Evolutionary conservation across 2,797 vertebrate genomes (phyloP).

Genomic region (Pseudomugil gertrudae): DNA sequence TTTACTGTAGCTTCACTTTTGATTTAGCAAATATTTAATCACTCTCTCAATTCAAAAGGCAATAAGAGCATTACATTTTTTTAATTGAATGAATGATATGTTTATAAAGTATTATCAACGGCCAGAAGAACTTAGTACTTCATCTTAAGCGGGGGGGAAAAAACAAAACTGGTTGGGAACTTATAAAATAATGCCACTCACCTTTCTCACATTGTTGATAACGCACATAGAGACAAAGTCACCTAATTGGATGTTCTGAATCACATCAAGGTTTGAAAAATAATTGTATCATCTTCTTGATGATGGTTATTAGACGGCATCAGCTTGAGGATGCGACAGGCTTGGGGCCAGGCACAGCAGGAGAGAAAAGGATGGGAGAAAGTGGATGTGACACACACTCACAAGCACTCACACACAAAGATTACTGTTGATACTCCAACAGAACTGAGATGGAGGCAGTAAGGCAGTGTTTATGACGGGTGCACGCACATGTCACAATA

Average conservation of each 20-base stretch:
- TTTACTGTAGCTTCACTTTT: conserved; percentile 3
- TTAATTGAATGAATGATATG: background rate
- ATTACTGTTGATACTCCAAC: conserved; percentile 18
- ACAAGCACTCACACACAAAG: conserved; percentile 10
- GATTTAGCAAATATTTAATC: background rate
- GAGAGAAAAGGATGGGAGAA: conserved; percentile 32
- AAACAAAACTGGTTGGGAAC: conserved; percentile 9
- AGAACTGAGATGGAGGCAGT: conserved; percentile 35
- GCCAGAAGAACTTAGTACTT: background rate
- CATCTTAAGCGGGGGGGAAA: conserved; percentile 1
- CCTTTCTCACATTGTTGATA: conserved; percentile 20
- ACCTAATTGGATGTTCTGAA: conserved; percentile 62
- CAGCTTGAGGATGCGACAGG: conserved; percentile 51
- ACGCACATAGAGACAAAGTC: conserved; percentile 44
- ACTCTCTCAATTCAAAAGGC: background rate
- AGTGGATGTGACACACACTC: conserved; percentile 32
- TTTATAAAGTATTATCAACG: conserved; percentile 3
- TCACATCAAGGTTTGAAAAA: conserved; percentile 56
- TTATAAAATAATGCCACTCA: conserved; percentile 18
- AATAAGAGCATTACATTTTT: background rate
- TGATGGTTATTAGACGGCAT: conserved; percentile 66
- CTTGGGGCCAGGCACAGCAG: conserved; percentile 41
- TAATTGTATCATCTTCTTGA: conserved; percentile 67
- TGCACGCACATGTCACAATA: conserved; percentile 27
- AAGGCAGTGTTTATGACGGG: conserved; percentile 33